Conservation (phyloP, 37 sponge, comb jelly and placozoan genomes). For the Bolinopsis microptera region DNA sequence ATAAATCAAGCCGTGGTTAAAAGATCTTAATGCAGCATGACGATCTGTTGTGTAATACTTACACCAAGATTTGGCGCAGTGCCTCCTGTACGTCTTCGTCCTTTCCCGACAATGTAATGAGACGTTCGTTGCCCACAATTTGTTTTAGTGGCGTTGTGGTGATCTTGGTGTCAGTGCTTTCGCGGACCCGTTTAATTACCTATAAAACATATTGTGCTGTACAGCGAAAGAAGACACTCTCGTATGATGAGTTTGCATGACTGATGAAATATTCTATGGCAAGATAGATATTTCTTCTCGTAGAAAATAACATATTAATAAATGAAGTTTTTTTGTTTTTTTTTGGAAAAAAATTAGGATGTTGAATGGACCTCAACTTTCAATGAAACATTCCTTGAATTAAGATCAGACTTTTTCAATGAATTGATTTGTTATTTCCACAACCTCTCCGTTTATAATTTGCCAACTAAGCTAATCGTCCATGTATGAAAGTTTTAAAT, state of each 20-base stretch:
- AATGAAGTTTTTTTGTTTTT: neutral
- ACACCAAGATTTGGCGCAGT: conserved; percentile 56
- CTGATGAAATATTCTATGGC: neutral
- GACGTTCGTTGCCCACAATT: conserved; percentile 59
- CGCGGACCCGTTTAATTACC: conserved; percentile 58
- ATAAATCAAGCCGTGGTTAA: neutral
- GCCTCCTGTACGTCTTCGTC: conserved; percentile 41
- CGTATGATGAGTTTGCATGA: neutral
- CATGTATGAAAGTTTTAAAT: too few relatives aligned
- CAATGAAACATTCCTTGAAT: neutral
- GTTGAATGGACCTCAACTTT: neutral
- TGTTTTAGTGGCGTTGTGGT: conserved; percentile 57
- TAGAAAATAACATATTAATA: neutral
- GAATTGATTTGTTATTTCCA: neutral
- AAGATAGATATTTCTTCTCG: neutral
- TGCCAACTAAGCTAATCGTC: too few relatives aligned
- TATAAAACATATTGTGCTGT: neutral
- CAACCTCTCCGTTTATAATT: too few relatives aligned
- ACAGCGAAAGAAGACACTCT: neutral
- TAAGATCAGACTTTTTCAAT: neutral
- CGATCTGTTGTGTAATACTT: neutral
- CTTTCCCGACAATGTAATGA: conserved; percentile 6
- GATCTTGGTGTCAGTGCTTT: conserved; percentile 62
- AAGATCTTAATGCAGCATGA: neutral
- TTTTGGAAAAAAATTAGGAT: neutral